Percentiles rank a stretch among this genome's conserved stretches.
Evolutionary conservation across 2,113 vertebrate species (phyloP).

Genomic region (Syngnathoides biaculeatus): DNA sequence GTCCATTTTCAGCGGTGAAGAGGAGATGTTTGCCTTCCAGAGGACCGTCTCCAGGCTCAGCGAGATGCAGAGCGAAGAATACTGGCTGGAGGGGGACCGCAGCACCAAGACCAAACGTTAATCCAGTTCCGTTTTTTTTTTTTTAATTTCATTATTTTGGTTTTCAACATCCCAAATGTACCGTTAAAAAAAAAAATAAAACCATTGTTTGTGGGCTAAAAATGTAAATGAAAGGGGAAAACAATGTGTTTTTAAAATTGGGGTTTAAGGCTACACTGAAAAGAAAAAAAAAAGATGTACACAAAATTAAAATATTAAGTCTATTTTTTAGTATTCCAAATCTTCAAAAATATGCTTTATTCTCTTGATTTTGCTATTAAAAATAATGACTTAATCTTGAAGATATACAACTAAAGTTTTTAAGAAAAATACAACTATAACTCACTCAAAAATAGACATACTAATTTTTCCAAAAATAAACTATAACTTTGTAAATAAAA

Average conservation of each 20-base stretch:
- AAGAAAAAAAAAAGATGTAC: not conserved
- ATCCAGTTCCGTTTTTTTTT: not conserved
- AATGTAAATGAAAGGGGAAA: no score
- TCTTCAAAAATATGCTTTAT: no score
- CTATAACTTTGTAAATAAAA: no score
- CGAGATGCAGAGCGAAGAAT: slow-evolving; percentile 96
- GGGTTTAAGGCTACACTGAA: not conserved
- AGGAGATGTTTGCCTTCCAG: slow-evolving; percentile 93
- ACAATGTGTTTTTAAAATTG: not conserved
- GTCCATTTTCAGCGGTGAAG: slow-evolving; percentile 93
- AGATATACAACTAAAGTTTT: no score
- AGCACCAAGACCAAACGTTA: slow-evolving; percentile 47
- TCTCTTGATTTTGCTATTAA: no score
- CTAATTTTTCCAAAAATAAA: no score
- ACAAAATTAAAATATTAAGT: no score
- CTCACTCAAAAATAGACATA: no score
- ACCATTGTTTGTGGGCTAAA: not conserved
- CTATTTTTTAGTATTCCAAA: no score
- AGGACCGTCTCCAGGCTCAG: slow-evolving; percentile 91
- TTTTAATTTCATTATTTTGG: not conserved
- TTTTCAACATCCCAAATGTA: not conserved
- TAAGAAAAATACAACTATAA: no score
- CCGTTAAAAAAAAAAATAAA: not conserved
- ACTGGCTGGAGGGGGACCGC: slow-evolving; percentile 90
- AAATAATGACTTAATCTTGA: no score